A percentile compares a stretch with the other conserved stretches of the same genome.
These are phyloP conservation scores for Diglossa brunneiventris DNA, from an alignment of 2,113 vertebrate species.

Conservation along the genomic window DNA sequence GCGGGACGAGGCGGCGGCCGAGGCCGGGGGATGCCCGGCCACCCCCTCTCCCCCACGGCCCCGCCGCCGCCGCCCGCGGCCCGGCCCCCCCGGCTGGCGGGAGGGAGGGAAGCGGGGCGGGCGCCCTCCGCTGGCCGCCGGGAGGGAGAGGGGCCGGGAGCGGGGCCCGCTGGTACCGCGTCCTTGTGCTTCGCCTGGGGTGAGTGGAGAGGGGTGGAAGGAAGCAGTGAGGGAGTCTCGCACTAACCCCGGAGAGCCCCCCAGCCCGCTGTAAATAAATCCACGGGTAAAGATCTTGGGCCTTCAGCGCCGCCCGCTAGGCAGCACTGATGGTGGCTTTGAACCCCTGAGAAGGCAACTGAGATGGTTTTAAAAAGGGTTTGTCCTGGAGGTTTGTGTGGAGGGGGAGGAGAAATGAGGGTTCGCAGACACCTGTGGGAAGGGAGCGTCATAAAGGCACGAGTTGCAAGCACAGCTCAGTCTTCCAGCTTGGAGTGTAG, in stretches of 20 bases:
- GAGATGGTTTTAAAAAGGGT: too few relatives aligned
- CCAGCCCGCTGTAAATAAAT: not conserved
- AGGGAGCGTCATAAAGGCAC: rapidly evolving
- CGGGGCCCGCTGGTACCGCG: too few relatives aligned
- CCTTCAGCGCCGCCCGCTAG: not conserved
- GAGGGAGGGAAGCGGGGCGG: not conserved
- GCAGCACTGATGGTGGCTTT: not conserved
- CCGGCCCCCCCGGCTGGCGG: not conserved
- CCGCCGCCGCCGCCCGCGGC: too few relatives aligned
- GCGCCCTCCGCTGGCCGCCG: slow-evolving; percentile 60
- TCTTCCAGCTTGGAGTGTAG: not conserved
- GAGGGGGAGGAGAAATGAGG: not conserved
- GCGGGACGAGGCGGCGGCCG: rapidly evolving
- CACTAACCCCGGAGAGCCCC: rapidly evolving
- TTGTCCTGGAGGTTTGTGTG: not conserved
- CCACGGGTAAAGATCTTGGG: not conserved
- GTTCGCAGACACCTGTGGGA: not conserved
- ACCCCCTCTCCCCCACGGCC: not conserved
- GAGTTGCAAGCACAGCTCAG: not conserved
- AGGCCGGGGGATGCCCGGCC: rapidly evolving
- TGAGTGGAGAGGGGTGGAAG: rapidly evolving
- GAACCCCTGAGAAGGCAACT: not conserved
- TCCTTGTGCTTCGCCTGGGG: not conserved
- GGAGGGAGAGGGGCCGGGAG: not conserved
- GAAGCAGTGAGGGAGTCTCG: too few relatives aligned